Evolutionary conservation across 2,888 invertebrate genomes (phyloP).

Genomic region (Ormia ochracea): DNA sequence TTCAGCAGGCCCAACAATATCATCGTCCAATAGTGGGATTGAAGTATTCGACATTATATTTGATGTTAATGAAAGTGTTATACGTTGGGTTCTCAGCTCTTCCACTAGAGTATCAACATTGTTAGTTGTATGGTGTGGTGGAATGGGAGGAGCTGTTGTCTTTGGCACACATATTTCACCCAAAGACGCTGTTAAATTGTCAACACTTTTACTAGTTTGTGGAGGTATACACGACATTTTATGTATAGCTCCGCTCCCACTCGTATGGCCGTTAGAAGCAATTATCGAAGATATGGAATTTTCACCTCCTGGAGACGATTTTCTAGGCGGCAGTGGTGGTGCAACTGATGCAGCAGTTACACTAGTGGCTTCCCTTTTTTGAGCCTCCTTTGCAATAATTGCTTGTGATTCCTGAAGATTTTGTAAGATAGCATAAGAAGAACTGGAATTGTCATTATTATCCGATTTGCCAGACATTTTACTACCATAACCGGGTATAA

Average conservation of each 20-base stretch:
- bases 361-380: conserved; percentile 53
- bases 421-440: conserved; percentile 73
- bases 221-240: conserved; percentile 36
- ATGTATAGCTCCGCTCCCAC: conserved; percentile 46
- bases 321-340: conserved; percentile 80
- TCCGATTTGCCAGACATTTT: conserved; percentile 68
- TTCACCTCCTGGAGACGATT: conserved; percentile 77
- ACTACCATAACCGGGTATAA: conserved; percentile 65
- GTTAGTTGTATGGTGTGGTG: conserved; percentile 71
- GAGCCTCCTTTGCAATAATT: conserved; percentile 58
- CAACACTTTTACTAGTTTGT: conserved; percentile 69
- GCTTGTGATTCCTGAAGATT: conserved; percentile 69
- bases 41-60: conserved; percentile 35
- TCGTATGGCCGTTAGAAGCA: conserved; percentile 58
- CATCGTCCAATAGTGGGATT: conserved; percentile 70
- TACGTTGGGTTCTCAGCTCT: conserved; percentile 72
- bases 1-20: conserved; percentile 83
- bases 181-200: conserved; percentile 72
- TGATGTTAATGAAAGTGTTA: conserved; percentile 62
- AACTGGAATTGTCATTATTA: conserved; percentile 69
- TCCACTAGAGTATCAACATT: conserved; percentile 72
- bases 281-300: conserved; percentile 67
- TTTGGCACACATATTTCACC: conserved; percentile 71
- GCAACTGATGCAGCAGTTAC: conserved; percentile 70
- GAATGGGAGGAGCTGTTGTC: conserved; percentile 76